Base-by-base conservation (phyloP, 2,113 vertebrate species). In the Myiopsitta monachus region DNA sequence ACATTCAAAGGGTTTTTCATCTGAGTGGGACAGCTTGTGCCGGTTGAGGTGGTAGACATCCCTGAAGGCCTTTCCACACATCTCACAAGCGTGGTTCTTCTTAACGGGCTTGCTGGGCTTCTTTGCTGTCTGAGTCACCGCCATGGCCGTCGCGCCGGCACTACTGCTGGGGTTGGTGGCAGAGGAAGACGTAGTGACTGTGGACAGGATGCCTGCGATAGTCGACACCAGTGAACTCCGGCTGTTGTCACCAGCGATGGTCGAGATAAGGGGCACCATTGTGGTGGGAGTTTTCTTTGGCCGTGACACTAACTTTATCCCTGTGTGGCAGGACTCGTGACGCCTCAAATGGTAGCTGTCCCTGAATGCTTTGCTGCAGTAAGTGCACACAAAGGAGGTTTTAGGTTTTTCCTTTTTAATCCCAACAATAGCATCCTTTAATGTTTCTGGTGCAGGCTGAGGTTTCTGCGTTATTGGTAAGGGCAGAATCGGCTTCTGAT, bases 391-490 rank as follows among this genome's bases (percentile, higher is more conserved):
- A 97, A 99, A 99, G 59, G 99, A 99, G 51, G 99, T 99, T 98
- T 99, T 99, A 94, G 98, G 98, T 92, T 99, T 99, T 97, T 99
- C 99, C 96, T 99, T 99, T 98, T 99, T 99, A 97, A 99, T 98
- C 86, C 99, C 98, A 90, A 73, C 98, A 97, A 94, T 98, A 78
- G 93, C 97, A 98, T 99, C 99, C 98, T 99, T 99, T 94, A 99
- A 98, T 39, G 99, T 99, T 97, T 99, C 99, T 87, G 98, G 97
- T 61, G 98, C 98, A 90, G 98, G 98, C 89, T 99, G 98, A 74
- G 99, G 98, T 98, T 99, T 99, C 98, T 99, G 99, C 96, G 99
- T 99, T 98, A 99, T 97, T 44, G 98, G 98, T 97, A 99, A 98
- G 95, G 99, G 99, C 97, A 99, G 97, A 96, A 99, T 98, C 39